Percentiles rank a stretch among this genome's conserved stretches.
phyloP scores from a whole-genome alignment of 1,140 invertebrate species.

The Chironomus striatipennis region DNA sequence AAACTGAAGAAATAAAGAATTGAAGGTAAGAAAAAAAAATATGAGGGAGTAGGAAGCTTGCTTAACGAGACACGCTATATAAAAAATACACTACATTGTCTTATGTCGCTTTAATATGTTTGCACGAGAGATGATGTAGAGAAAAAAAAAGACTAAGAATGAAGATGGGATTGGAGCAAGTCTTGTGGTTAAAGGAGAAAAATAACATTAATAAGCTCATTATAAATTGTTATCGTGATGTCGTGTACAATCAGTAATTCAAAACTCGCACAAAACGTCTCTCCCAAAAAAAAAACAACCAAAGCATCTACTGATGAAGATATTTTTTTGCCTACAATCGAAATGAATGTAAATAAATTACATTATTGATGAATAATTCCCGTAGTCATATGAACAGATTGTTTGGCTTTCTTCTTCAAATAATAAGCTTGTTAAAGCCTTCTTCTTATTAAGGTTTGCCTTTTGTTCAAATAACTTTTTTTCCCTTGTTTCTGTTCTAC shows the following conservation, averaged over 20 bases:
- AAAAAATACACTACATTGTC: not conserved
- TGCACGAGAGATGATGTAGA: not conserved
- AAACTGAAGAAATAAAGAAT: not conserved
- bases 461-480: not conserved
- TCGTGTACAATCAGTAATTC: constrained; percentile 5
- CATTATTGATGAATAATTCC: not conserved
- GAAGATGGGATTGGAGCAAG: not conserved
- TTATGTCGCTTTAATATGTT: too few species aligned
- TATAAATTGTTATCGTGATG: constrained; percentile 21
- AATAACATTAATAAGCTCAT: constrained; percentile 17
- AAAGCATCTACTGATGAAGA: not conserved
- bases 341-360: not conserved
- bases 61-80: constrained; percentile 5
- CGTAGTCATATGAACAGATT: not conserved
- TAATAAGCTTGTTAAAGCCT: constrained; percentile 18
- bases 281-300: not conserved
- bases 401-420: constrained; percentile 5
- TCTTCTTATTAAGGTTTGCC: not conserved
- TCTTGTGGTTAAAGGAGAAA: not conserved
- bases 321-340: not conserved
- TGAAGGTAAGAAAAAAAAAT: not conserved
- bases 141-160: not conserved
- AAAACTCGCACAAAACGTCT: not conserved
- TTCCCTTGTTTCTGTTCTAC: not conserved
- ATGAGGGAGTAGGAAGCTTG: constrained; percentile 15